Conservation (phyloP, 2,113 vertebrate genomes). For the Alexandromys fortis region DNA sequence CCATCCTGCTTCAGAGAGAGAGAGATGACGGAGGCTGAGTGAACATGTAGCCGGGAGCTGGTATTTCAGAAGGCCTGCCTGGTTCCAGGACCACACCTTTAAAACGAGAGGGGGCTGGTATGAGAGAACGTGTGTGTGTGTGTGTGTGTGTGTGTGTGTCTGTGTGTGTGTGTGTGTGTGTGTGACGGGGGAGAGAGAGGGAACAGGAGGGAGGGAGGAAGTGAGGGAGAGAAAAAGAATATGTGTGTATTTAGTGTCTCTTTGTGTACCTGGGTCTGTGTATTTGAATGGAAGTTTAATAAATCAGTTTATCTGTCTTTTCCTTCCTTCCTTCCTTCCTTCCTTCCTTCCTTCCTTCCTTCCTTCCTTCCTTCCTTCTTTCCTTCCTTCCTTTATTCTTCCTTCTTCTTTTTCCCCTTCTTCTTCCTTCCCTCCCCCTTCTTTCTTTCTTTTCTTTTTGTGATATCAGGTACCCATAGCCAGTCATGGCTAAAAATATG, state of each 20-base stretch:
- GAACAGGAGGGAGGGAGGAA: background rate
- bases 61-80: background rate
- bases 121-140: too few species aligned
- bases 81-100: background rate
- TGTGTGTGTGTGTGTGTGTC: too few species aligned
- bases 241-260: background rate
- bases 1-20: background rate
- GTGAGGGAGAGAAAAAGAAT: background rate
- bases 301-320: background rate
- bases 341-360: too few species aligned
- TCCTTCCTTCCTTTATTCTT: background rate
- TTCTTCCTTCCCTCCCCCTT: background rate
- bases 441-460: background rate
- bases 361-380: too few species aligned
- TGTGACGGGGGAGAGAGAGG: background rate
- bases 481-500: background rate
- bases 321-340: background rate
- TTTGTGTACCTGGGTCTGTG: background rate
- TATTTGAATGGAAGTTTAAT: background rate
- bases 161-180: too few species aligned
- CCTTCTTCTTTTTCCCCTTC: background rate
- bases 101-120: background rate
- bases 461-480: background rate
- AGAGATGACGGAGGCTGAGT: background rate
- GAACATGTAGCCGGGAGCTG: background rate